Conservation (phyloP, 2,113 vertebrate species). For the Lophochroa leadbeateri region DNA sequence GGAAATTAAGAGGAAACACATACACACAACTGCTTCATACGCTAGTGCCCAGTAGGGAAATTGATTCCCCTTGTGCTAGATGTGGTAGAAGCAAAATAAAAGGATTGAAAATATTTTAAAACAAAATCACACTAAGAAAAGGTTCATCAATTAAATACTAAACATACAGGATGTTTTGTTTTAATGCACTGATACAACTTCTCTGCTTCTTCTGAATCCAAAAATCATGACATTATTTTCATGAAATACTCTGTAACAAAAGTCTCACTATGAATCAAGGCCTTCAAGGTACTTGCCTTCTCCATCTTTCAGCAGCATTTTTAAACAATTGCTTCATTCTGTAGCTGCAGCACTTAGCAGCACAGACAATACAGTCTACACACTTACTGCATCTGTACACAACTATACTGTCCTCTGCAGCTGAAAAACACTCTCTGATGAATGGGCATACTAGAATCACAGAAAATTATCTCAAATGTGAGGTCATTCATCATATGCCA, state of each 20-base stretch:
- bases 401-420: neutral
- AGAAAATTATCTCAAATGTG: neutral
- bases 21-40: neutral
- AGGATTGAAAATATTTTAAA: neutral
- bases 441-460: neutral
- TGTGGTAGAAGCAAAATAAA: neutral
- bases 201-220: neutral
- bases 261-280: neutral
- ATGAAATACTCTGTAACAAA: neutral
- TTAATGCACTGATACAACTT: neutral
- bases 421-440: neutral
- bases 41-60: neutral
- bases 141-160: neutral
- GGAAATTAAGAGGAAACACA: neutral
- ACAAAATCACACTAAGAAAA: neutral
- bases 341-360: neutral
- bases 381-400: neutral
- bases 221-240: neutral
- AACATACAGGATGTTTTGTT: neutral
- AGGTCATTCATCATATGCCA: neutral
- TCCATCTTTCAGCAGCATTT: neutral
- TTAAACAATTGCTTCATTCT: conserved; percentile 18
- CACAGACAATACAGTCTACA: neutral
- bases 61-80: neutral
- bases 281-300: neutral